Conservation (phyloP, 1,140 invertebrate species). For the Drosophila asahinai region DNA sequence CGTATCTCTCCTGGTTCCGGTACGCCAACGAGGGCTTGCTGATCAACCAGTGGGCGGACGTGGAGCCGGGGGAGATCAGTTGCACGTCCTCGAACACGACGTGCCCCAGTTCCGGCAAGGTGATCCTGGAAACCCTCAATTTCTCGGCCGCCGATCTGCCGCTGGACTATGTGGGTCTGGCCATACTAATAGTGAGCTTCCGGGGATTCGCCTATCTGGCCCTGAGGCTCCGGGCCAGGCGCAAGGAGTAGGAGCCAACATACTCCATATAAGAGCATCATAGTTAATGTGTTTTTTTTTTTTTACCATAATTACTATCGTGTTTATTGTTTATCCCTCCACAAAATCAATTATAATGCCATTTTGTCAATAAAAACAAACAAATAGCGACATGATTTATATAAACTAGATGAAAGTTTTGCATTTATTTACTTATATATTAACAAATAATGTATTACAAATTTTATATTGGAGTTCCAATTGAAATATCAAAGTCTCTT, state of each 20-base stretch:
- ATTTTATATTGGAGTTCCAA: too few species aligned
- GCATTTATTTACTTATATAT: too few species aligned
- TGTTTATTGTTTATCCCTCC: slow-evolving; percentile 42
- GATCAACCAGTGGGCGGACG: slow-evolving; percentile 96
- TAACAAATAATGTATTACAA: too few species aligned
- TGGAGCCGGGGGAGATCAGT: slow-evolving; percentile 88
- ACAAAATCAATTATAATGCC: slow-evolving; percentile 34
- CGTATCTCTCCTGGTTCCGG: slow-evolving; percentile 97
- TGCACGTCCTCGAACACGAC: slow-evolving; percentile 90
- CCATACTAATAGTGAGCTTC: slow-evolving; percentile 91
- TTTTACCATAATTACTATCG: slow-evolving; percentile 22
- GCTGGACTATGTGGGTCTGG: slow-evolving; percentile 90
- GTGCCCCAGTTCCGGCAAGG: slow-evolving; percentile 90
- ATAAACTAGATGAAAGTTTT: not conserved
- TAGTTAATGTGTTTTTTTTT: slow-evolving; percentile 32
- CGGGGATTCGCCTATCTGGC: slow-evolving; percentile 91
- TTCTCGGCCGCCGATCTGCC: slow-evolving; percentile 92
- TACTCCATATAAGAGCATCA: not conserved
- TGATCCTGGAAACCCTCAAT: slow-evolving; percentile 92
- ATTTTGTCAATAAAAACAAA: slow-evolving; percentile 25
- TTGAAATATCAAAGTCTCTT: not conserved
- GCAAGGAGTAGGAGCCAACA: slow-evolving; percentile 69
- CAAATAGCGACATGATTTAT: slow-evolving; percentile 13
- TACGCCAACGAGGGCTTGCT: slow-evolving; percentile 96
- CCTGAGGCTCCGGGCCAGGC: slow-evolving; percentile 88